Conservation (phyloP, 2,888 invertebrate genomes). For the Cataglyphis livida region DNA sequence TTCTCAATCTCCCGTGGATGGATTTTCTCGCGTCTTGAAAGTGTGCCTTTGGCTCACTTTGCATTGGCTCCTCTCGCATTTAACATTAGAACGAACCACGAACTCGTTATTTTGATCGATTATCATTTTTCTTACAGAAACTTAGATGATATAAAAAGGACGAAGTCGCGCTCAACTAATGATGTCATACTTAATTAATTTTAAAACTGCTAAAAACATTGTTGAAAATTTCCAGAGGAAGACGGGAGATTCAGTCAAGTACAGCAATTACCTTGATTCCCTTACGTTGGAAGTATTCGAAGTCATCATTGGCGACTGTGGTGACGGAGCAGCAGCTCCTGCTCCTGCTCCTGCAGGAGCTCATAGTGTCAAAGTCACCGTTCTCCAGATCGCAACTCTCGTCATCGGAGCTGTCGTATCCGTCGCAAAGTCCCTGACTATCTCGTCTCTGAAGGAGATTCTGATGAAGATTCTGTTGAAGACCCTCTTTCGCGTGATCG, state of each 20-base stretch:
- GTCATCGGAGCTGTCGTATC: constrained; percentile 83
- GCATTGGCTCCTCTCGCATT: constrained; percentile 10
- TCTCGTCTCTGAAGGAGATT: constrained; percentile 67
- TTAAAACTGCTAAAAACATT: neutral
- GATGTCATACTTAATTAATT: neutral
- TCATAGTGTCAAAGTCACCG: constrained; percentile 84
- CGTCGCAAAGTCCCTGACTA: constrained; percentile 71
- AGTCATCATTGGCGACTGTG: constrained; percentile 89
- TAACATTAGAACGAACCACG: neutral
- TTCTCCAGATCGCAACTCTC: constrained; percentile 83
- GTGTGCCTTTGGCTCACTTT: constrained; percentile 8
- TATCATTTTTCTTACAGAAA: neutral
- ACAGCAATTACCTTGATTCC: constrained; percentile 78
- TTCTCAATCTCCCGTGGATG: constrained; percentile 15
- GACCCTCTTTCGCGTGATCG: constrained; percentile 60
- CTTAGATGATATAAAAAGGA: neutral
- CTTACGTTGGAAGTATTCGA: constrained; percentile 87
- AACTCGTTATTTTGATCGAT: neutral
- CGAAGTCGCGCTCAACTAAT: neutral
- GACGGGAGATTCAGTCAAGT: neutral
- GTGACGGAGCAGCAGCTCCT: constrained; percentile 88
- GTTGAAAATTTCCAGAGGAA: neutral
- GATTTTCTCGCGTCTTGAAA: constrained; percentile 43
- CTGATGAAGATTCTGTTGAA: constrained; percentile 63
- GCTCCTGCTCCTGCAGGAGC: constrained; percentile 85